Evolutionary conservation across 92 coral and sea anemone genomes (phyloP).

Genomic region (Umimayanthus chanpuru): DNA sequence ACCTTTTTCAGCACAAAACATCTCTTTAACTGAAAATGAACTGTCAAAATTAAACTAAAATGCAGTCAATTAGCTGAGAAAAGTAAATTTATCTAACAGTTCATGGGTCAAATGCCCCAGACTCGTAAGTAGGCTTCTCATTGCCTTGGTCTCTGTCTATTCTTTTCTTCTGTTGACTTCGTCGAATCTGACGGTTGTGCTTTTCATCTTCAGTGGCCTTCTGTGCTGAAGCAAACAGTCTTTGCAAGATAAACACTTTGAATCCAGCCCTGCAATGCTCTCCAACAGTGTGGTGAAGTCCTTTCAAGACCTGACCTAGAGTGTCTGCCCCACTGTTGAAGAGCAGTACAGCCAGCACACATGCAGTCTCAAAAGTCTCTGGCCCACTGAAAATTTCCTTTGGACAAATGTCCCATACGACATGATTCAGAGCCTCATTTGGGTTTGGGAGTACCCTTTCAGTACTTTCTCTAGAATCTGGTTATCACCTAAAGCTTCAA

Average conservation of each 20-base stretch:
- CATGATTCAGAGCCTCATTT: conserved; percentile 57
- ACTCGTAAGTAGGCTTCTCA: too few relatives aligned
- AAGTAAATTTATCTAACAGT: too few relatives aligned
- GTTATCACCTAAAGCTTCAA: too few relatives aligned
- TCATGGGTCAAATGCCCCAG: too few relatives aligned
- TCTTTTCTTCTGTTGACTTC: too few relatives aligned
- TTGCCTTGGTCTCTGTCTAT: too few relatives aligned
- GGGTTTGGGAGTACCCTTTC: conserved; percentile 52
- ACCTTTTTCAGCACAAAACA: too few relatives aligned
- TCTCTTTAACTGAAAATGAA: too few relatives aligned
- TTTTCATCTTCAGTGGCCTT: conserved; percentile 38
- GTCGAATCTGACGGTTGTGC: conserved; percentile 38
- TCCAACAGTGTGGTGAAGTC: conserved; percentile 42
- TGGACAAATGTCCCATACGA: conserved; percentile 50
- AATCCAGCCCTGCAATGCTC: conserved; percentile 52
- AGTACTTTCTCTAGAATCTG: conserved; percentile 23
- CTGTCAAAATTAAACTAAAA: too few relatives aligned
- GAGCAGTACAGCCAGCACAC: conserved; percentile 40
- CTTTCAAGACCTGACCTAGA: conserved; percentile 37
- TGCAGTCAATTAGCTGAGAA: too few relatives aligned
- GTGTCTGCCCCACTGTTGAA: conserved; percentile 51
- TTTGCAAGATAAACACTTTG: conserved; percentile 15
- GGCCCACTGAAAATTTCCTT: conserved; percentile 48
- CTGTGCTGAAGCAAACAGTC: conserved; percentile 46
- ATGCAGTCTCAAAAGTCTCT: conserved; percentile 31